Base-by-base conservation (phyloP, 2,797 vertebrate species). In the Mionectes olivaceus region DNA sequence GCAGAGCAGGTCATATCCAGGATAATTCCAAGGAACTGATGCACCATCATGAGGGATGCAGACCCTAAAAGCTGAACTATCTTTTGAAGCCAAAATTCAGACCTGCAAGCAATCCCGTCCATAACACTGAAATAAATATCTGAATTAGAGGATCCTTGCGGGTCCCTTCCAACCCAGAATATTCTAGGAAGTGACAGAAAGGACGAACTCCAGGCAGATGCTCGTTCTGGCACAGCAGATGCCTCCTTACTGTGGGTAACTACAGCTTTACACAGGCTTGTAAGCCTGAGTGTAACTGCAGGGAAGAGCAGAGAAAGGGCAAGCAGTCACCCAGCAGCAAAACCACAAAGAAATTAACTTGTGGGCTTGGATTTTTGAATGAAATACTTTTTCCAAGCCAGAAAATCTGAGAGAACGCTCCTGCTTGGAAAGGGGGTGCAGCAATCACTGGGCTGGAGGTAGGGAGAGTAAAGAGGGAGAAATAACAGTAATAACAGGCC, bases 1-100 rank as follows among this genome's bases (percentile, higher is more conserved):
- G 79, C 86, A 60, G 83, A 77, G 19, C 89, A 94, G 92, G 80
- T 83, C 56, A 55, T 47, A 56, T 55, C 80, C 93, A 81, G 70
- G 9, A 77, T 18, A 65, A 94, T 70, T 77, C 83, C 94, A 73
- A 93, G 79, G 28, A 84, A 64, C 82, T 82, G 68, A 33, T 75
- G 70, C 65, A 68, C 70, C 64, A 47, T 14, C 56, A n/a, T 7
- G 33, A 89, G 81, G 64, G 78, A 77, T 33, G 57, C 49, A 35
- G 44, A 63, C 85, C 85, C 74, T 59, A 30, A 73, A 86, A 86
- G 90, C 85, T 74, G 27, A 19, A 49, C 10, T 13, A 19, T 13
- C 16, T 59, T 88, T 65, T 22, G 86, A 35, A 69, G 35, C 41
- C 39, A 37, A 52, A 83, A 69, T 39, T 83, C 25, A 59, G 78